Conservation (phyloP, 2,888 invertebrate genomes). For the Bombylius major region DNA sequence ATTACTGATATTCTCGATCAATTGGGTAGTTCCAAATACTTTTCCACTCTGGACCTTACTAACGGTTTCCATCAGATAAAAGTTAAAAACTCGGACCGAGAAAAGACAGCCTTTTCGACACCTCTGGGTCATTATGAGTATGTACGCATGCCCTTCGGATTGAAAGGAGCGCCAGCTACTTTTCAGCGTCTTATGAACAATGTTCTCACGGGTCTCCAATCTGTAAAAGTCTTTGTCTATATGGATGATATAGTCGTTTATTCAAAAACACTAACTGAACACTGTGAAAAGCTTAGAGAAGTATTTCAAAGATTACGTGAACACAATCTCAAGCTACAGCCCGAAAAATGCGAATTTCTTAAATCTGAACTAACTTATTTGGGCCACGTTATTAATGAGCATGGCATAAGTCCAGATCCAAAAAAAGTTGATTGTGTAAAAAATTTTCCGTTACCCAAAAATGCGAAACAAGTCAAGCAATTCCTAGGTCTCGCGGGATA, state of each 20-base stretch:
- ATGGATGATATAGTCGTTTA: conserved; percentile 26
- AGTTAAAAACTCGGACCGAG: not conserved
- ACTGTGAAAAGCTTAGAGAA: conserved; percentile 14
- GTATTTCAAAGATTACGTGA: conserved; percentile 16
- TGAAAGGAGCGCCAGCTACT: too few species aligned
- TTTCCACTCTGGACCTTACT: not conserved
- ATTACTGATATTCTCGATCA: not conserved
- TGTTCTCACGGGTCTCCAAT: conserved; percentile 23
- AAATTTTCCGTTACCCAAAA: conserved; percentile 11
- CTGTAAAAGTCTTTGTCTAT: conserved; percentile 21
- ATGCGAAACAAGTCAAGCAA: conserved; percentile 15
- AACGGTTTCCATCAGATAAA: not conserved
- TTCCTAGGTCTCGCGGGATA: conserved; percentile 17
- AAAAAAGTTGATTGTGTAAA: conserved; percentile 1
- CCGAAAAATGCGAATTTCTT: conserved; percentile 18
- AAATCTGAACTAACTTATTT: conserved; percentile 11
- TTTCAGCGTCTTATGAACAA: too few species aligned
- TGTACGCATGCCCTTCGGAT: too few species aligned
- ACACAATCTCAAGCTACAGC: conserved; percentile 18
- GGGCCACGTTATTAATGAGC: conserved; percentile 22
- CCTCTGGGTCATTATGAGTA: too few species aligned
- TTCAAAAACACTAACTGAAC: conserved; percentile 18
- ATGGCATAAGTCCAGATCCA: conserved; percentile 14
- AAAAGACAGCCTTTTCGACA: not conserved
- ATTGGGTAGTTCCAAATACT: not conserved